Conservation (phyloP, 2,113 vertebrate genomes). For the Speoplatyrhinus poulsoni region DNA sequence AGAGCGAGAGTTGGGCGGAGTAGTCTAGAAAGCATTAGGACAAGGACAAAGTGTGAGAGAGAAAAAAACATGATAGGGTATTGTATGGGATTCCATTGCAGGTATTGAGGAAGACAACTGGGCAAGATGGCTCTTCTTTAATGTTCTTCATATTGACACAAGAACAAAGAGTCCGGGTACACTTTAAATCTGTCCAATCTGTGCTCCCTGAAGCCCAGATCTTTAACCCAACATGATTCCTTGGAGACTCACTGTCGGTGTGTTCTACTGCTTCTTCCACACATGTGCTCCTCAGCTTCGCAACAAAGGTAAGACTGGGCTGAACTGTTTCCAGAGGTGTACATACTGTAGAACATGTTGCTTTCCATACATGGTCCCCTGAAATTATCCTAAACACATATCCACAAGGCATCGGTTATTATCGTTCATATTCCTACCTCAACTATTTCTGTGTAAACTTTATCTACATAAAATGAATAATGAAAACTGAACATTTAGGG, state of each 20-base stretch:
- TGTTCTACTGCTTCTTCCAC: conserved; percentile 48
- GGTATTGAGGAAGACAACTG: not conserved
- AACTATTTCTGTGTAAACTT: not conserved
- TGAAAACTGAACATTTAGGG: not conserved
- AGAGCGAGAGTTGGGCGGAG: not conserved
- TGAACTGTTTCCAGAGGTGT: not conserved
- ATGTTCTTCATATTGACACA: not conserved
- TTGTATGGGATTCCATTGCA: not conserved
- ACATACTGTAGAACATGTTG: too few relatives aligned
- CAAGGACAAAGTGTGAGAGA: not conserved
- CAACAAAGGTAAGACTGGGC: conserved; percentile 46
- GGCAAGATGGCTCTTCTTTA: not conserved
- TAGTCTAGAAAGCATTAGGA: not conserved
- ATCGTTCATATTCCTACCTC: not conserved
- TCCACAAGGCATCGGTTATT: too few relatives aligned
- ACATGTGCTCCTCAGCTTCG: conserved; percentile 7
- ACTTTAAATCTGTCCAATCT: not conserved
- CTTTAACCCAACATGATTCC: conserved; percentile 39
- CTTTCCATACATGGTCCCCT: too few relatives aligned
- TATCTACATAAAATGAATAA: not conserved
- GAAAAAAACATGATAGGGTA: conserved; percentile 13
- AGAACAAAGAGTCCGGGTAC: not conserved
- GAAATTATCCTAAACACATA: too few relatives aligned
- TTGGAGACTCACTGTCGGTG: conserved; percentile 34
- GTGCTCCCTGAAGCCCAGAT: not conserved